Base-by-base conservation (phyloP, 2,113 vertebrate genomes). In the Pomatorhinus ruficollis region DNA sequence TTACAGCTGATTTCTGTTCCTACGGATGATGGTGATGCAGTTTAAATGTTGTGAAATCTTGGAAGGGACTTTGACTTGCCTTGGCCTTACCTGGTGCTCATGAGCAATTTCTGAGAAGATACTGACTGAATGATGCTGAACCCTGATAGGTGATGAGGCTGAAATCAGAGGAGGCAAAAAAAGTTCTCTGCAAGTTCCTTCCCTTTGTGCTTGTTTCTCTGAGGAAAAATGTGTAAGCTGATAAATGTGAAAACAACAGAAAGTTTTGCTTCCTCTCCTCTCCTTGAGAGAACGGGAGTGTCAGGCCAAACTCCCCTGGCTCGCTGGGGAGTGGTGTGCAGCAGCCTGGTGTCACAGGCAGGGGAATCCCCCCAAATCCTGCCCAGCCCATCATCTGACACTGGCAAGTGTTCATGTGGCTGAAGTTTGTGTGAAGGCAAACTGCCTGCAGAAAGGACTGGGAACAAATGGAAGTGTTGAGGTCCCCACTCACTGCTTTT, bases 331-430 rank as follows among this genome's bases (percentile, higher is more conserved):
- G 35, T 15, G 37, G 13, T 33, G 30, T 57, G 71, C 52, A 59
- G 52, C 71, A 85, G 52, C 83, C 37, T 31, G 61, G n/a, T 47
- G 40, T 52, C 30, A 9, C 23, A 27, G 57, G 35, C 24, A 2
- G 44, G 52, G 50, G 35, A 77, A 42, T 21, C 61, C 35, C 15
- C 76, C 76, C 57, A 33, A 49, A 33, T 24, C 47, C 69, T 57
- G 21, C 18, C 2, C 9, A 17, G 16, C 35, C 42, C 42, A 19
- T 59, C 40, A 2, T 22, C 61, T 59, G 64, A 8, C 15, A 18
- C 42, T 0, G 0, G 6, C 39, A 2, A 7, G 23, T 3, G 28
- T 35, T 84, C 1, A 7, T 68, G 42, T n/a, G 7, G 9, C 1
- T 72, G 33, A 40, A n/a, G 28, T 15, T 23, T 35, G 45, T 40